phyloP scores from a whole-genome alignment of 2,113 vertebrate species.

The Perca flavescens region DNA sequence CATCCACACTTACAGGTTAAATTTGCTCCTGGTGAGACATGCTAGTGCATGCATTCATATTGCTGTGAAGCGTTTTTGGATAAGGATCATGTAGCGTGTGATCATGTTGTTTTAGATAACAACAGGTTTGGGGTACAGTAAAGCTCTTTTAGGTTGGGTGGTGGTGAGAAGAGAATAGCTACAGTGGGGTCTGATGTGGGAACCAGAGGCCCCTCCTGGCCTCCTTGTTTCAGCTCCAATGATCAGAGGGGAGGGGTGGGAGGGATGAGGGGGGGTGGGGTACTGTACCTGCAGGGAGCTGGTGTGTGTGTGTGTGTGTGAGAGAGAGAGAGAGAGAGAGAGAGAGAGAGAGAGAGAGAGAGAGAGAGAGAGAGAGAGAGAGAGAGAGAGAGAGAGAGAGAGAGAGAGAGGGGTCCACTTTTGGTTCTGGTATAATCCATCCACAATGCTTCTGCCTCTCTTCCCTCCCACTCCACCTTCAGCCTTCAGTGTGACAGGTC shows the following conservation, averaged over 20 bases:
- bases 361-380: constrained; percentile 49
- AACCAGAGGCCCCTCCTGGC: constrained; percentile 86
- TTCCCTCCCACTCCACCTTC: constrained; percentile 68
- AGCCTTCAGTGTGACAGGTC: constrained; percentile 86
- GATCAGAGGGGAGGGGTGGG: constrained; percentile 84
- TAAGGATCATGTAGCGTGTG: background rate
- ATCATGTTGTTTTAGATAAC: constrained; percentile 34
- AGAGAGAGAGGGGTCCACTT: constrained; percentile 80
- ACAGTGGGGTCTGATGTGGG: constrained; percentile 79
- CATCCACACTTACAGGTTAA: too few species aligned
- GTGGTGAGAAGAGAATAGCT: constrained; percentile 78
- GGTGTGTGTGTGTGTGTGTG: constrained; percentile 30
- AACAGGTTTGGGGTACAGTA: constrained; percentile 54
- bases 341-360: constrained; percentile 35
- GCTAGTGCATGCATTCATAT: background rate
- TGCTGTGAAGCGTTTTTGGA: background rate
- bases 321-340: background rate
- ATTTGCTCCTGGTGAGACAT: background rate
- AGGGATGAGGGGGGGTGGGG: constrained; percentile 78
- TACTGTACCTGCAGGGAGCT: constrained; percentile 86
- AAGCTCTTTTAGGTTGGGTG: constrained; percentile 8
- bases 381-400: background rate
- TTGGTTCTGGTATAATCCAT: constrained; percentile 89
- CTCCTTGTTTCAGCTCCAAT: constrained; percentile 90
- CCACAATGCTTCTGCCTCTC: constrained; percentile 75